Evolutionary conservation across 2,888 invertebrate genomes (phyloP).

Genomic region (Scelioninae gen. 1): DNA sequence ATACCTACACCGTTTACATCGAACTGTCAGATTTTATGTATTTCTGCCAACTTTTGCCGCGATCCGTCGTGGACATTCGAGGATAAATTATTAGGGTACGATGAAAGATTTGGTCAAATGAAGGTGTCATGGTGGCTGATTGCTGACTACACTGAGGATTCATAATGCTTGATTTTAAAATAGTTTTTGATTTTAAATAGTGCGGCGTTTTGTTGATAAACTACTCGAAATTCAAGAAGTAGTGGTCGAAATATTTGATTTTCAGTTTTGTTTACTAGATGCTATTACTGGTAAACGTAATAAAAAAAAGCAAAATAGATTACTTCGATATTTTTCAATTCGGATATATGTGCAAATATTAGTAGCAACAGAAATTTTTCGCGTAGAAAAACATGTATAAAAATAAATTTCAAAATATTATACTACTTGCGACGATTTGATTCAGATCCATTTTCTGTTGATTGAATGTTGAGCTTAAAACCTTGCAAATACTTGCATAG

Average conservation of each 20-base stretch:
- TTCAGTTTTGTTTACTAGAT: too few species aligned
- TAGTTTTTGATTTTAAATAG: neutral
- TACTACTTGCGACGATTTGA: neutral
- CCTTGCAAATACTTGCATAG: neutral
- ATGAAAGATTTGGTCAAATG: constrained; percentile 10
- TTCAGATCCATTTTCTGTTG: neutral
- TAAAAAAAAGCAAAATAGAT: too few species aligned
- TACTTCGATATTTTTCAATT: too few species aligned
- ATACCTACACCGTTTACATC: constrained; percentile 56
- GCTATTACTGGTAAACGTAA: too few species aligned
- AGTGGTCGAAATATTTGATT: too few species aligned
- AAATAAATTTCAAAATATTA: neutral
- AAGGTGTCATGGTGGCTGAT: constrained; percentile 2
- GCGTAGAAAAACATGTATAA: neutral
- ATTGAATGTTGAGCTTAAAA: constrained; percentile 10
- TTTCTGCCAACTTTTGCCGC: constrained; percentile 50
- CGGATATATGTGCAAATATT: too few species aligned
- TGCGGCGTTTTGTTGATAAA: too few species aligned
- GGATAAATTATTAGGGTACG: constrained; percentile 36
- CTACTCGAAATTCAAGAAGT: too few species aligned
- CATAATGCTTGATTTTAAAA: neutral
- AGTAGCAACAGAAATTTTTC: too few species aligned
- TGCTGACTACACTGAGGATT: neutral
- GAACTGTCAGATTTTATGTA: constrained; percentile 55
- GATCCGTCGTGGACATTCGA: constrained; percentile 18